Conservation (phyloP, 1,140 invertebrate genomes). For the Pteromalus puparum region DNA sequence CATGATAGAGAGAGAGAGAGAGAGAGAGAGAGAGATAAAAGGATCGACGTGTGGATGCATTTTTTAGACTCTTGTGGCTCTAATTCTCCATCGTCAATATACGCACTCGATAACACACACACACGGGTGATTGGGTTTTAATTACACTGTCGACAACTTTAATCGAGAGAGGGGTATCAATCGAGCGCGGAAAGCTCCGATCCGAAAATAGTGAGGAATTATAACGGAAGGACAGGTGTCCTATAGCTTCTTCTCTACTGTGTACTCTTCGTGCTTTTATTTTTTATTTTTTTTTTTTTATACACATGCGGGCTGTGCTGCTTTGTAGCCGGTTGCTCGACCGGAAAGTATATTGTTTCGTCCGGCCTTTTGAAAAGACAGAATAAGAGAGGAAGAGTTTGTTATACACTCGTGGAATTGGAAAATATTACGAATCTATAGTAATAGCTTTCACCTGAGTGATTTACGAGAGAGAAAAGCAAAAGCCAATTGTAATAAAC, state of each 20-base stretch:
- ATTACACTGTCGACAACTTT: too few relatives aligned
- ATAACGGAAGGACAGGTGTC: not conserved
- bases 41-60: not conserved
- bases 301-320: not conserved
- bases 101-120: not conserved
- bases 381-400: too few relatives aligned
- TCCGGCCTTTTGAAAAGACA: not conserved
- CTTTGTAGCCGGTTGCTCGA: not conserved
- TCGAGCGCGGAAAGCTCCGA: too few relatives aligned
- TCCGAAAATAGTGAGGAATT: not conserved
- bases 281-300: not conserved
- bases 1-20: not conserved
- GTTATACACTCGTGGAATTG: not conserved
- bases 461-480: too few relatives aligned
- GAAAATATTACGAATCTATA: not conserved
- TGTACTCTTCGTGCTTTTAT: not conserved
- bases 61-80: not conserved
- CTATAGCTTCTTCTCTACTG: not conserved
- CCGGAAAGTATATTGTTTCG: not conserved
- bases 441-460: too few relatives aligned
- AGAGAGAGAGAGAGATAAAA: not conserved
- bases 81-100: not conserved
- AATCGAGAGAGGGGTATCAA: too few relatives aligned
- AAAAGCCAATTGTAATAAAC: too few relatives aligned
- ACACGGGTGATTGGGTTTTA: not conserved